phyloP scores from a whole-genome alignment of 1,140 invertebrate genomes.

The Drosophila biarmipes region DNA sequence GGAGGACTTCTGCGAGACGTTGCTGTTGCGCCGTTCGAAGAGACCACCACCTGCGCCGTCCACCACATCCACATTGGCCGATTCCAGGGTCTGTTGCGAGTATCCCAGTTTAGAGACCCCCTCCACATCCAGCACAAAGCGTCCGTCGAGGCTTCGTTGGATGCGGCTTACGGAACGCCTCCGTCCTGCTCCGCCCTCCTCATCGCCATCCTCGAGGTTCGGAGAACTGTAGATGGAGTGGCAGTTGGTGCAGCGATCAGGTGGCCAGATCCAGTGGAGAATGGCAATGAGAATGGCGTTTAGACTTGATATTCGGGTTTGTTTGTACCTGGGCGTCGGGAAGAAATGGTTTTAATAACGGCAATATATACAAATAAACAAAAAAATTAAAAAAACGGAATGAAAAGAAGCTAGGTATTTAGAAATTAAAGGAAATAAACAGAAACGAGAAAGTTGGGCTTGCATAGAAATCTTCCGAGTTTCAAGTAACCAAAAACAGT shows the following conservation, averaged over 20 bases:
- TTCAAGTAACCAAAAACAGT: background rate
- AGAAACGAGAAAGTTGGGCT: background rate
- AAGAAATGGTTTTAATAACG: background rate
- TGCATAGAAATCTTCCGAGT: too few species aligned
- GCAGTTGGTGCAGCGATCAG: slow-evolving; percentile 87
- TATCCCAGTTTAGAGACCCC: slow-evolving; percentile 45
- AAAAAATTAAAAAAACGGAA: background rate
- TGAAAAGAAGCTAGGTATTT: background rate
- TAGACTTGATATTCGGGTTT: slow-evolving; percentile 97
- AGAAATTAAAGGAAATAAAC: background rate
- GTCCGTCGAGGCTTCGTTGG: slow-evolving; percentile 89
- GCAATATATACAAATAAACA: background rate
- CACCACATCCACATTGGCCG: slow-evolving; percentile 61
- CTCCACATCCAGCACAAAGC: slow-evolving; percentile 88
- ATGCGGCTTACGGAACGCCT: slow-evolving; percentile 85
- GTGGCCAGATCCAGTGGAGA: slow-evolving; percentile 88
- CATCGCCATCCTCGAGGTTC: slow-evolving; percentile 63
- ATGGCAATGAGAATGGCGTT: slow-evolving; percentile 88
- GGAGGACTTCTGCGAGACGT: slow-evolving; percentile 88
- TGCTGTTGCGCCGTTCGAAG: slow-evolving; percentile 87
- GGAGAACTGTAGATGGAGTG: slow-evolving; percentile 83
- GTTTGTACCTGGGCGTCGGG: slow-evolving; percentile 90
- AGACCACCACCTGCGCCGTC: slow-evolving; percentile 66
- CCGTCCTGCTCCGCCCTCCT: slow-evolving; percentile 20
- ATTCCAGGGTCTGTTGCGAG: slow-evolving; percentile 36